A percentile compares a stretch with the other conserved stretches of the same genome.
Evolutionary conservation across 2,797 vertebrate species (phyloP).

Genomic region (Enoplosus armatus): DNA sequence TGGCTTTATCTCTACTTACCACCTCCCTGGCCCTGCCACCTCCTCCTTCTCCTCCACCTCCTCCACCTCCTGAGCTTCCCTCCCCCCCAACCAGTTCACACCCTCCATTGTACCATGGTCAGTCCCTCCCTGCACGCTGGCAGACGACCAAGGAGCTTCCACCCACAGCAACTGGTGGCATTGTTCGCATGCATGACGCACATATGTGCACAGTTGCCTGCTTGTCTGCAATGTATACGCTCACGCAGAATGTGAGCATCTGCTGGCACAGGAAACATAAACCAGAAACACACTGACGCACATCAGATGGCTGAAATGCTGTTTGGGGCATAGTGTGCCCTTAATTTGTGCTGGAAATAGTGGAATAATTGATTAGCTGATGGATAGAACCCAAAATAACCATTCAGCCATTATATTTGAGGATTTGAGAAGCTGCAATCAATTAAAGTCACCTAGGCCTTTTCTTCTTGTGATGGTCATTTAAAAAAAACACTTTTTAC

Average conservation of each 20-base stretch:
- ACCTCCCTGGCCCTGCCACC: constrained; percentile 30
- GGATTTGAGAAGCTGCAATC: background rate
- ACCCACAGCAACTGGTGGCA: constrained; percentile 81
- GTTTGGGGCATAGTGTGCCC: constrained; percentile 5
- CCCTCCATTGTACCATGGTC: constrained; percentile 73
- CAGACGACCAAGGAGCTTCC: constrained; percentile 70
- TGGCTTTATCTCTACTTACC: constrained; percentile 74
- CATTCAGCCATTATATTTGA: background rate
- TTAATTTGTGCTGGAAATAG: constrained; percentile 15
- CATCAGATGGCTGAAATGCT: constrained; percentile 15
- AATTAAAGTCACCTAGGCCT: no score
- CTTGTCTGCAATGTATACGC: constrained; percentile 25
- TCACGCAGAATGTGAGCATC: constrained; percentile 58
- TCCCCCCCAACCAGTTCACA: constrained; percentile 48
- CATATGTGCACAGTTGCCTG: constrained; percentile 62
- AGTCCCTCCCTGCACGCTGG: constrained; percentile 63
- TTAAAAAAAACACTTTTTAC: background rate
- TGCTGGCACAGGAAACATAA: constrained; percentile 47
- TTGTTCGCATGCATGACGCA: constrained; percentile 68
- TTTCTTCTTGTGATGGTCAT: background rate
- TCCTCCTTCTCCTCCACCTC: constrained; percentile 3
- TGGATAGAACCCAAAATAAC: constrained; percentile 4
- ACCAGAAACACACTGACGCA: constrained; percentile 29
- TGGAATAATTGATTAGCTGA: constrained; percentile 16
- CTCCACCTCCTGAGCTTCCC: constrained; percentile 19